Base-by-base conservation (phyloP, 2,888 invertebrate species). In the Agrotis ipsilon region DNA sequence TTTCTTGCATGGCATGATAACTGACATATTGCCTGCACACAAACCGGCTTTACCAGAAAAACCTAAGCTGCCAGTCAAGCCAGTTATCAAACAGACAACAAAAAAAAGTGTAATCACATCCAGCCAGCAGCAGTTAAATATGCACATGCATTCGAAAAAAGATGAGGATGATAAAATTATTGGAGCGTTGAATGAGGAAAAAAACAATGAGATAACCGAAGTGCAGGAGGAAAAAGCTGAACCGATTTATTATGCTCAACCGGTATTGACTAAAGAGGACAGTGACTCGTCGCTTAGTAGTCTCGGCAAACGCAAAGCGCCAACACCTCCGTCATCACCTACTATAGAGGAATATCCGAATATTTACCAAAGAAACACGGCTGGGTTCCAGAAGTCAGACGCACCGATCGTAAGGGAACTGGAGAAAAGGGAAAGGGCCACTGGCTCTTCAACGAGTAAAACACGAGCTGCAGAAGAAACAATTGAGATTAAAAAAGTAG, bases 251-350 rank as follows among this genome's bases (percentile, higher is more conserved):
- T 94, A 94, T 82, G 95, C 95, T 43, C 96, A 96, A 87, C 96
- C 94, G 78, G 96, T 95, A 81, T 88, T 96, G 55, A 94, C 95
- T 18, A 97, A 97, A 88, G 97, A 97, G 86, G 97, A 97, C 81
- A 96, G 97, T 72, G 96, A 96, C 80, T 94, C 96, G 21, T 96
- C 96, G 14, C 93, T 96, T 13, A 96, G 94, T 72, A 96, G 96
- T 83, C 92, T 97, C 19, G 97, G 97, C 86, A 98, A 98, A 92
- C 96, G 98, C 62, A 97, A 98, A 92, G 98, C 98, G 0, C 98
- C 98, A 0, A 97, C 97, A 86, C 98, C 98, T 21, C 98, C 98
- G 57, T 91, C 94, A 11, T 93, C 95, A 3, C 94, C 96, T 3
- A 91, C 92, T 5, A 86, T 90, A 1, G 97, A 97, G 82, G 97